Conservation (phyloP, 1,140 invertebrate genomes). For the Zaprionus capensis region DNA sequence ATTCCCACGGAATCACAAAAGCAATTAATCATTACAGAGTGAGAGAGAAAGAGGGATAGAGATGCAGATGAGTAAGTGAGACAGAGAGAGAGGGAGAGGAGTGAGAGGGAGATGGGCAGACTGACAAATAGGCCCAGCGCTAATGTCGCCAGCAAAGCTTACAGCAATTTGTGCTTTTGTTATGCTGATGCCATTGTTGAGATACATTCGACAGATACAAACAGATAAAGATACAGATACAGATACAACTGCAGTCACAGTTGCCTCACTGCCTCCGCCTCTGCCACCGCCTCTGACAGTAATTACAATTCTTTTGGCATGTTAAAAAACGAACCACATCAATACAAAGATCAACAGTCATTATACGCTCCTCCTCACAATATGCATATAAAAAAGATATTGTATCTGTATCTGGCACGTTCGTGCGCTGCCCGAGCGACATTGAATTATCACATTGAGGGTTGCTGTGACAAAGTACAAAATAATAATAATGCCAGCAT, state of each 20-base stretch:
- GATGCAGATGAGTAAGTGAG: slow-evolving; percentile 39
- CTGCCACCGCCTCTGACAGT: slow-evolving; percentile 15
- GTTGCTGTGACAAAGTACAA: slow-evolving; percentile 71
- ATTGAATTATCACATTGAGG: slow-evolving; percentile 75
- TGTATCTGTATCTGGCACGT: slow-evolving; percentile 67
- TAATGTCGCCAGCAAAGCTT: slow-evolving; percentile 48
- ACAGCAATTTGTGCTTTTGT: slow-evolving; percentile 71
- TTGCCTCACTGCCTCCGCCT: neutral
- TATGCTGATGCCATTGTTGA: slow-evolving; percentile 76
- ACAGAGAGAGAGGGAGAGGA: neutral
- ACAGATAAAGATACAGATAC: slow-evolving; percentile 47
- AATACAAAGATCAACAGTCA: slow-evolving; percentile 62
- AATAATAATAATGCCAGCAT: slow-evolving; percentile 74
- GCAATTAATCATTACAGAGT: slow-evolving; percentile 79
- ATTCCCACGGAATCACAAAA: slow-evolving; percentile 82
- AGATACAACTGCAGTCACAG: slow-evolving; percentile 18
- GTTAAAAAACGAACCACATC: slow-evolving; percentile 65
- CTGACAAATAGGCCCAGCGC: neutral
- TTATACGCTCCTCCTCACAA: slow-evolving; percentile 13
- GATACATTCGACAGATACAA: slow-evolving; percentile 27
- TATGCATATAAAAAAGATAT: slow-evolving; percentile 65
- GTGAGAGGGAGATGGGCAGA: neutral
- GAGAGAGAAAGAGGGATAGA: neutral
- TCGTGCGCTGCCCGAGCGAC: slow-evolving; percentile 68
- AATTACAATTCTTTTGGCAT: slow-evolving; percentile 82